Evolutionary conservation across 2,888 invertebrate species (phyloP).

Genomic region (Lepidocyrtoides sp.): DNA sequence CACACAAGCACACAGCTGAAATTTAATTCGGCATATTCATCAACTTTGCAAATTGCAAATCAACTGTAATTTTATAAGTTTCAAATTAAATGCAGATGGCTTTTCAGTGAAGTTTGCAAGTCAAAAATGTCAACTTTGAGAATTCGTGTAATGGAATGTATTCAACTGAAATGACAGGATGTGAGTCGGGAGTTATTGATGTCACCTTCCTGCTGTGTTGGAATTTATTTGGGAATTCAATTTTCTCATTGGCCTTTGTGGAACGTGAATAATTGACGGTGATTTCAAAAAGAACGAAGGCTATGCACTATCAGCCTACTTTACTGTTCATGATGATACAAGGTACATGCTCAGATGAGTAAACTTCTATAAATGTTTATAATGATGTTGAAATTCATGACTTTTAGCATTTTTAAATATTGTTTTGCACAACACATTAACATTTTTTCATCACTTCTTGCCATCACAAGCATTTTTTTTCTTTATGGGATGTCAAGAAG

Average conservation of each 20-base stretch:
- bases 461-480: background rate
- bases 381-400: background rate
- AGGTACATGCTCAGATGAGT: too few species aligned
- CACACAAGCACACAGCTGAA: background rate
- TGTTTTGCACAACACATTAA: too few species aligned
- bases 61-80: background rate
- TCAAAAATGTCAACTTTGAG: background rate
- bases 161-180: background rate
- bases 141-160: too few species aligned
- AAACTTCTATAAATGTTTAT: background rate
- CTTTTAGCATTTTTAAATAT: too few species aligned
- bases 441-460: background rate
- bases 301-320: too few species aligned
- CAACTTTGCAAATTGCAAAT: background rate
- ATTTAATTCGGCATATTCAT: background rate
- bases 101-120: background rate
- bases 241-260: background rate
- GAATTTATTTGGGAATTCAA: constrained; percentile 5
- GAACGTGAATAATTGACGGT: constrained; percentile 1
- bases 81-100: background rate
- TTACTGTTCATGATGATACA: too few species aligned
- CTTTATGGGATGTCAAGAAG: background rate
- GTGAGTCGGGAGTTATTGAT: background rate
- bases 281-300: background rate
- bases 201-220: background rate